phyloP scores from a whole-genome alignment of 2,113 vertebrate genomes.

The Sula dactylatra region DNA sequence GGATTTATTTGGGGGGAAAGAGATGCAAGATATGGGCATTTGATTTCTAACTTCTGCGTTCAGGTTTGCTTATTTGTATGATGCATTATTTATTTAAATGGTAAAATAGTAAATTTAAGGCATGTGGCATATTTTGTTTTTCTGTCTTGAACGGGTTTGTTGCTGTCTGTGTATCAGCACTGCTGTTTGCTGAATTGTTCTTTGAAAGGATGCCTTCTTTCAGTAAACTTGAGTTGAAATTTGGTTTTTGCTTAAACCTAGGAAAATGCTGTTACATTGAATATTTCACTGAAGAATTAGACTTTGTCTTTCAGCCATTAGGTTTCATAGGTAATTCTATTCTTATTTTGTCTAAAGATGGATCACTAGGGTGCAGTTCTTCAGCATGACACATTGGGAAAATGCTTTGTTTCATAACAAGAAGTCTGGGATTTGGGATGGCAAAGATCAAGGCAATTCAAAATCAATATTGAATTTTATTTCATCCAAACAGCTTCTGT shows the following conservation, averaged over 20 bases:
- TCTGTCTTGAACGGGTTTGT: neutral
- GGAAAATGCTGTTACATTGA: neutral
- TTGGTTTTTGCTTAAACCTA: neutral
- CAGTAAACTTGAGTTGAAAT: neutral
- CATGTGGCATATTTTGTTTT: neutral
- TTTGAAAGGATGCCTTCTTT: neutral
- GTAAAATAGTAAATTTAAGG: neutral
- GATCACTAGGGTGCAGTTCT: neutral
- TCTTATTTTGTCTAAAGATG: neutral
- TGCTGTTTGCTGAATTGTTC: neutral
- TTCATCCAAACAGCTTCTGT: neutral
- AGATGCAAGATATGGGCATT: neutral
- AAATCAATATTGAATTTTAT: neutral
- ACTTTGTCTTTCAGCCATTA: neutral
- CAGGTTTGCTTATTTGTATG: neutral
- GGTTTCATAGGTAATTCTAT: neutral
- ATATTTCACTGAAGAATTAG: neutral
- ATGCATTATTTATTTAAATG: neutral
- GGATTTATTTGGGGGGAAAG: neutral
- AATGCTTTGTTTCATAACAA: neutral
- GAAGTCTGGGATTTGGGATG: neutral
- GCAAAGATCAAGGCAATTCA: neutral
- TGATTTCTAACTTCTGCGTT: neutral
- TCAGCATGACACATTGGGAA: neutral
- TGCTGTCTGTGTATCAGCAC: neutral